Evolutionary conservation across 1,140 invertebrate genomes (phyloP), one percentile per base, ranked within the genome.

Genomic region (Lethrus apterus): DNA sequence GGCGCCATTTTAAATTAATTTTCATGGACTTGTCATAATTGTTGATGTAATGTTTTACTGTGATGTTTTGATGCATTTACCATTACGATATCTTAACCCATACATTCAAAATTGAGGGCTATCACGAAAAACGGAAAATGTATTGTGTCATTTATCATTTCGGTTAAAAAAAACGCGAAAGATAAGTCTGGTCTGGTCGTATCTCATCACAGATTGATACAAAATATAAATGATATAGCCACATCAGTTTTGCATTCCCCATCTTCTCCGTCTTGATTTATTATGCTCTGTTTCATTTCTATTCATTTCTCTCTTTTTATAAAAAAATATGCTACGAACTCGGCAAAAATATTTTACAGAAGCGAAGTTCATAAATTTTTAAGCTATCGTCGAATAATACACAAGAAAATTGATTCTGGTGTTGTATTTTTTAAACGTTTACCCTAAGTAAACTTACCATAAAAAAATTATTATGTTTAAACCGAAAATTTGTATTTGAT

Each of bases 171-270:
- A 56, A 59, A 50, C 43, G 31, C 50, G 50, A 57, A 57, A 48
- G 50, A 55, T 54, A 54, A 46, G 50, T 32, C 50, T 52, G 46
- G 42, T 54, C 51, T 53, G 53, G 20, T 20, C 38, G 19, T 59
- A 59, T 59, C 53, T 59, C 55, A 55, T 59, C 57, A 55, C 54
- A 57, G 55, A 59, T 57, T 57, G 57, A 57, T 57, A 57, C 50
- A 59, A 59, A 57, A 57, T 57, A 59, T 57, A 59, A 59, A 59
- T 59, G 55, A 57, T 57, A 57, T 48, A 54, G 46, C 46, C 49
- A 48, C 49, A 35, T 41, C 52, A 57, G 52, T 50, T 57, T 57
- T 57, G 56, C 52, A 57, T 57, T 38, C 54, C 52, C 55, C 43
- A 44, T 55, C 48, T 48, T 55, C 43, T 33, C 33, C 36, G 56